Evolutionary conservation across 2,113 vertebrate genomes (phyloP), one percentile per base, ranked within the genome.

Genomic region (Sylvilagus bachmani): DNA sequence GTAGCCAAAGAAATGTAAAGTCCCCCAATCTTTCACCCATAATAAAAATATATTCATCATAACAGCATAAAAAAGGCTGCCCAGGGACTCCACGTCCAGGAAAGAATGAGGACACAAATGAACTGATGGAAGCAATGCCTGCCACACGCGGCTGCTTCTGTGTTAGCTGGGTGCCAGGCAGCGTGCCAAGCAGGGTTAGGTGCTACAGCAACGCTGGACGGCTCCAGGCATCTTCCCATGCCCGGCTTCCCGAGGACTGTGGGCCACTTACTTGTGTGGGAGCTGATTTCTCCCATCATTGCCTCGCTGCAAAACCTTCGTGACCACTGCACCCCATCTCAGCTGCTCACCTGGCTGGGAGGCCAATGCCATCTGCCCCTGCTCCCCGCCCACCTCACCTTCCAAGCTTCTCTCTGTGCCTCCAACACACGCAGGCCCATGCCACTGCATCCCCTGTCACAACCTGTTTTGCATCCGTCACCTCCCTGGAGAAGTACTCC

Each of bases 341-440:
- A 24, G 9, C 5, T 10, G 29, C 38, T 29, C 14, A 29, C 51
- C 44, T n/a, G 58, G 22, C n/a, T 6, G 1, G 3, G 22, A 36
- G 61, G 14, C 21, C 51, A 2, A 38, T 0, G 0, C 0, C 11
- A 38, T 29, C 36, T 33, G 44, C 22, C n/a, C 11, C 13, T 7
- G 24, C 13, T 3, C 11, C n/a, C 49, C 27, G 6, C 19, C n/a
- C 1, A 10, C 4, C 12, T 38, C 33, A n/a, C 19, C 82, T 53
- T 61, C 36, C 25, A 24, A 25, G 55, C 24, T 16, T 29, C 21
- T 61, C 67, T 55, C 44, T 77, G 21, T 4, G 7, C 61, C 78
- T 66, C 70, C 86, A 53, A 83, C 31, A 74, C 1, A 1, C 17
- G 5, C 75, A 58, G 81, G 51, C 0, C 0, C 4, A 11, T 0